Base-by-base conservation (phyloP, 30 jellyfish, hydroid and myxozoan species). In the Turritopsis dohrnii region DNA sequence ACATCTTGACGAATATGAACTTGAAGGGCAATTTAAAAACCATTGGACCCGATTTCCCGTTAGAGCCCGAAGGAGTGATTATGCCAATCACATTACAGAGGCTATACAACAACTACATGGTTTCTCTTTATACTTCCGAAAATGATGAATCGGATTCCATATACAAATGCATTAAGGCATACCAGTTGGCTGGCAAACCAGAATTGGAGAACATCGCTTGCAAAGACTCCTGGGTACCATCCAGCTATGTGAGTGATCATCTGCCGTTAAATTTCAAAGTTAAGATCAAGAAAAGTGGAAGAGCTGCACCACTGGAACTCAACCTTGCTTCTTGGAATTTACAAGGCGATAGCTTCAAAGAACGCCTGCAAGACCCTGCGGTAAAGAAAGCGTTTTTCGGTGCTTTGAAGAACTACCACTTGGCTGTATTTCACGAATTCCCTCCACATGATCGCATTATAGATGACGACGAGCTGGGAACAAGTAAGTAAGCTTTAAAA, bases 271-370 rank as follows among this genome's bases (percentile, higher is more conserved):
- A 80, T 26, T n/a, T 80, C 60, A 65, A 69, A 80, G 87, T 80
- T 16, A 52, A 65, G 53, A 19, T 80, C 22, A 75, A 75, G 41
- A 29, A n/a, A 21, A 22, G 28, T 9, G 80, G 80, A 25, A 65
- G 29, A 53, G 26, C 79, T 53, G 54, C 87, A 4, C 87, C 79
- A 26, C 24, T 80, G 29, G 87, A 80, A 29, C 17, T 80, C 22
- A 80, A 69, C 65, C 22, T 80, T n/a, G 87, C 87, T 17, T 41
- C 80, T 80, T 80, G 87, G 87, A 80, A 80, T 65, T 41, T 80
- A 41, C 87, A 80, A 65, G 87, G 87, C 76, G 87, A 80, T 80
- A 80, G 80, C 21, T 80, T 80, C 66, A 80, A 80, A 80, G 87
- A 80, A 53, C 87, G 87, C 3, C 29, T 80, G 22, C 80, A 41